These are phyloP conservation scores for Laspeyria flexula DNA, from an alignment of 2,888 invertebrate species.

Conservation along the genomic window DNA sequence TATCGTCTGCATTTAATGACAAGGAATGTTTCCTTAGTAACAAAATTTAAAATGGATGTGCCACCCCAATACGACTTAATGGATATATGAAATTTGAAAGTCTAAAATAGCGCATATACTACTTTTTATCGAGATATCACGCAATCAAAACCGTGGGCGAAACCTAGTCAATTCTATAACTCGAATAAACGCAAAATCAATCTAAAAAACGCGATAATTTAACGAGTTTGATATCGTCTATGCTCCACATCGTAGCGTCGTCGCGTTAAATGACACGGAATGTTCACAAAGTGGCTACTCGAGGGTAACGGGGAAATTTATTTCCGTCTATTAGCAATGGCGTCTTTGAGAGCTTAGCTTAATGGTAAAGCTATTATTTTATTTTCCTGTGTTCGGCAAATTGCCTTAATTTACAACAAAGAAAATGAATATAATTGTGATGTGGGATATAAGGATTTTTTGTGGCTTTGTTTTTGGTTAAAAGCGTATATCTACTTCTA, in stretches of 20 bases:
- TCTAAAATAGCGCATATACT: no score
- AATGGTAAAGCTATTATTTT: slow-evolving; percentile 80
- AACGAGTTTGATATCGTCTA: not conserved
- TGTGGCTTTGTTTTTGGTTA: not conserved
- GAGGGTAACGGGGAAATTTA: slow-evolving; percentile 64
- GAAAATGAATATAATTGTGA: slow-evolving; percentile 22
- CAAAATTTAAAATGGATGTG: no score
- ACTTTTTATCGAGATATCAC: no score
- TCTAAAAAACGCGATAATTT: slow-evolving; percentile 1
- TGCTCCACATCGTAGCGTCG: not conserved
- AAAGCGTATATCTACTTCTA: no score
- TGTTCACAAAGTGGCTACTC: slow-evolving; percentile 45
- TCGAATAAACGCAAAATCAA: not conserved
- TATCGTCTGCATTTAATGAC: no score
- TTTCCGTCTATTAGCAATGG: slow-evolving; percentile 66
- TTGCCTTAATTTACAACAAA: slow-evolving; percentile 61
- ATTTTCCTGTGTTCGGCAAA: slow-evolving; percentile 77
- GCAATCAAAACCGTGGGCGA: no score
- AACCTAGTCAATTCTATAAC: no score
- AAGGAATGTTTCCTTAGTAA: no score
- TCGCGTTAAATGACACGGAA: slow-evolving; percentile 55
- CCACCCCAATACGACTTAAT: no score
- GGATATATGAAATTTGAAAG: no score
- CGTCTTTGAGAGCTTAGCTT: slow-evolving; percentile 55
- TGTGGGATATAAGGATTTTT: not conserved